Percentiles rank a stretch among this genome's conserved stretches.
Evolutionary conservation across 1,140 invertebrate species (phyloP).

Genomic region (Trichonephila clavipes): DNA sequence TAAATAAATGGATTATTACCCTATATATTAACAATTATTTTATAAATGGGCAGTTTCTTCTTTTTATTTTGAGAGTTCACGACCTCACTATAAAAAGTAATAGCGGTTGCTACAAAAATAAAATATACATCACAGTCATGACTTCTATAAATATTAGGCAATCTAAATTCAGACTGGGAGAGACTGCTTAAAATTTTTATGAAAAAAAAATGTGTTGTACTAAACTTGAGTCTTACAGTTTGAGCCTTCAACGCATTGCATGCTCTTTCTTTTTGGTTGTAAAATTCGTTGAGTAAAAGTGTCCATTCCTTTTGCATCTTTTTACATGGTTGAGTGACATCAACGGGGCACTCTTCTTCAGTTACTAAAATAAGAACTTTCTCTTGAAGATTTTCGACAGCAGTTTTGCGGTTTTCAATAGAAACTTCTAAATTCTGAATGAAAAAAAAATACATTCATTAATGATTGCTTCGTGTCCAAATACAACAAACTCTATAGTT

Average conservation of each 20-base stretch:
- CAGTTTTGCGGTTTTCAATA: constrained; percentile 89
- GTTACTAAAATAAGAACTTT: constrained; percentile 87
- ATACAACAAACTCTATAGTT: neutral
- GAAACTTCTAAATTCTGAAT: constrained; percentile 90
- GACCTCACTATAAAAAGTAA: too few relatives aligned
- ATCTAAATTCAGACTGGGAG: too few relatives aligned
- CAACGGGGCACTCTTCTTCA: constrained; percentile 88
- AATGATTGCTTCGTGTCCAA: neutral
- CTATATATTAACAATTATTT: too few relatives aligned
- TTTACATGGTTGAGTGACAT: constrained; percentile 55
- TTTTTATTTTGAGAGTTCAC: too few relatives aligned
- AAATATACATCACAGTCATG: neutral
- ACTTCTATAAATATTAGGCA: too few relatives aligned
- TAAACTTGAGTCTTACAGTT: constrained; percentile 83
- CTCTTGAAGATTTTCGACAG: constrained; percentile 89
- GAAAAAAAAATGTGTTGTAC: neutral
- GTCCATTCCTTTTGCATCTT: constrained; percentile 80
- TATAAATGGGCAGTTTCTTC: too few relatives aligned
- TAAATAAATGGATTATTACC: too few relatives aligned
- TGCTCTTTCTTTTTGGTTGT: constrained; percentile 87
- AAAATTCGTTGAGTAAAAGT: constrained; percentile 85
- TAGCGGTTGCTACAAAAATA: constrained; percentile 78
- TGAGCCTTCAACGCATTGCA: constrained; percentile 93
- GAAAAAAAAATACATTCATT: neutral
- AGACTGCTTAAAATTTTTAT: too few relatives aligned